Evolutionary conservation across 1,140 invertebrate species (phyloP), one percentile per base, ranked within the genome.

Genomic region (Lucilia cuprina): DNA sequence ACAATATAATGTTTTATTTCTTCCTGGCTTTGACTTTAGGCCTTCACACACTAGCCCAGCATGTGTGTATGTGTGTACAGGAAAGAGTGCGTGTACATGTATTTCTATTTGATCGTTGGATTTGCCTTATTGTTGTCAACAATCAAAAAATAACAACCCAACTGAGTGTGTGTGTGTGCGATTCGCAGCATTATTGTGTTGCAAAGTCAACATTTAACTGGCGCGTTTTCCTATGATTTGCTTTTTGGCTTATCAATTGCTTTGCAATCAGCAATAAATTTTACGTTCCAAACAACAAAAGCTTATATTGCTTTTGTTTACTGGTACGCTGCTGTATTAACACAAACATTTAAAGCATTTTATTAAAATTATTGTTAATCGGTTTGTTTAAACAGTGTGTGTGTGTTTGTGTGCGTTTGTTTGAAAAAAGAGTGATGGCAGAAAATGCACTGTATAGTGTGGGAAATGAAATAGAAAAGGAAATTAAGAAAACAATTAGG

Each of bases 191-290:
- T 77, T 77, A 35, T 77, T 80, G 77, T 80, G 77, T 80, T 47
- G 77, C 77, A 80, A 80, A 80, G 77, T 80, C 77, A 80, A 80
- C 41, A 80, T 80, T 80, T 49, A 19, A 50, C 77, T 80, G 77
- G n/a, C n/a, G 77, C n/a, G n/a, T n/a, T 30, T 14, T 19, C n/a
- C 65, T 80, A 49, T 80, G 41, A 80, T 80, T 80, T 80, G 77
- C 77, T 80, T 80, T 80, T 80, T 12, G 77, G 77, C 77, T 80
- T 80, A 80, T 80, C 77, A 80, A 80, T 80, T 80, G 77, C 21
- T 80, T 80, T 21, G 77, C 77, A 80, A 80, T 80, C 77, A 80
- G 77, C 77, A 80, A 80, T 80, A 80, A 80, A 80, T 80, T 80
- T 49, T 80, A 19, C 19, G n/a, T 70, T 7, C n/a, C n/a, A n/a